Evolutionary conservation across 2,113 vertebrate species (phyloP), one percentile per base, ranked within the genome.

Genomic region (Pleuronectes platessa): DNA sequence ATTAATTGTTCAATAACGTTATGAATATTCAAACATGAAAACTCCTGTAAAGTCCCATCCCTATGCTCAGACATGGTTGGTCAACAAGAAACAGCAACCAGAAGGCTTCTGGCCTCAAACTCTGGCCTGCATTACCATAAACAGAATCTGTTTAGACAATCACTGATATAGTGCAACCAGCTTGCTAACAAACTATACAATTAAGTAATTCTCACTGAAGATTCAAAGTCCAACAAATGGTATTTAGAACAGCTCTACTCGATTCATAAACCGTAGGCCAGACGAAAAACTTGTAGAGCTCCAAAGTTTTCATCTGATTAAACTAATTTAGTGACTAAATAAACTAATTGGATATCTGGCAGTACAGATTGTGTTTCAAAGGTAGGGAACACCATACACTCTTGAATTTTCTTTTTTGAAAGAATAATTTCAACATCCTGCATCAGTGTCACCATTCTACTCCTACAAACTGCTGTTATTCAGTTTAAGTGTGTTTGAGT

Each of bases 271-370:
- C 42, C 4, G 2, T 12, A 51, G 15, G 5, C 1, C 45, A 54
- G 51, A 54, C 53, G 31, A 27, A 40, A 8, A 20, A 53, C 51
- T 20, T 53, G 17, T 53, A 9, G 7, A 20, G 40, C 12, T 42
- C 2, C 10, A 40, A 12, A 47, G 17, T 27, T 7, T 58, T 59
- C 40, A 23, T 24, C 35, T 24, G 20, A 42, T 20, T 31, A 69
- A 68, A 27, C 18, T 53, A 24, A 67, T 55, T 60, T 7, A 54
- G 42, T 60, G 58, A 54, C 10, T 45, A 4, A 70, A 45, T 65
- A 69, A 58, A 64, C 35, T 60, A 23, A 60, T 1, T 69, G 59
- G 60, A 63, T 58, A 63, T 63, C 21, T 55, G 70, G 45, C 20
- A 62, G 47, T 2, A 23, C 45, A 55, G 9, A 35, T 15, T 47